Conservation (phyloP, 1,140 invertebrate genomes). For the Conopomorpha cramerella region DNA sequence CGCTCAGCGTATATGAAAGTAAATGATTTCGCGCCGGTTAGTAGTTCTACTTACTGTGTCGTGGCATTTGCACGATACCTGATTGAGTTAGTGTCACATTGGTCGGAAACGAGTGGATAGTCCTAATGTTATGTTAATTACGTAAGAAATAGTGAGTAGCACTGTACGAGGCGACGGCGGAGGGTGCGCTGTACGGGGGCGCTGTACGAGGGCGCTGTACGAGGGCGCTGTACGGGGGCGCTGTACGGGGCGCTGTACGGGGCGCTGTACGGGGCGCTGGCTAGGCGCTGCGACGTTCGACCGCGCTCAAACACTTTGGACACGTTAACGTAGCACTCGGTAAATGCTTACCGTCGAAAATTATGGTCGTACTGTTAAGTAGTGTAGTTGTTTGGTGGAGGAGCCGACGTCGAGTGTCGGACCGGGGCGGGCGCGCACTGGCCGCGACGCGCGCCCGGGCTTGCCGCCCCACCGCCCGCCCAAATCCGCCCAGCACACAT, state of each 20-base stretch:
- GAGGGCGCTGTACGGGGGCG: background rate
- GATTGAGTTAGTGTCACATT: no score
- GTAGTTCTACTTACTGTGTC: no score
- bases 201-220: background rate
- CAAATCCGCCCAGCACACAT: slow-evolving; percentile 18
- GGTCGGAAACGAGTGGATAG: no score
- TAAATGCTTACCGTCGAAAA: slow-evolving; percentile 51
- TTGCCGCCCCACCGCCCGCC: slow-evolving; percentile 13
- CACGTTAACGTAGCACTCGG: slow-evolving; percentile 20
- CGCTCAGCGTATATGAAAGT: no score
- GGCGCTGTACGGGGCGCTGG: background rate
- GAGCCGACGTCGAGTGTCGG: slow-evolving; percentile 60
- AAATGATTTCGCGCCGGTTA: no score
- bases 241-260: background rate
- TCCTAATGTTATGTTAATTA: no score
- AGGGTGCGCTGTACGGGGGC: background rate
- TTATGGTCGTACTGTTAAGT: slow-evolving; percentile 44
- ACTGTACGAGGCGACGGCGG: background rate
- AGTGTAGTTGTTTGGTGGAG: slow-evolving; percentile 45
- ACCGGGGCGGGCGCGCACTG: slow-evolving; percentile 53
- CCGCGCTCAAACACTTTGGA: slow-evolving; percentile 12
- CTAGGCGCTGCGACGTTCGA: background rate
- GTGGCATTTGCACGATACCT: no score
- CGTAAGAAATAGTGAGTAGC: background rate
- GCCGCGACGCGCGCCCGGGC: slow-evolving; percentile 12